Evolutionary conservation across 2,797 vertebrate genomes (phyloP).

Genomic region (Gobio occitaniae): DNA sequence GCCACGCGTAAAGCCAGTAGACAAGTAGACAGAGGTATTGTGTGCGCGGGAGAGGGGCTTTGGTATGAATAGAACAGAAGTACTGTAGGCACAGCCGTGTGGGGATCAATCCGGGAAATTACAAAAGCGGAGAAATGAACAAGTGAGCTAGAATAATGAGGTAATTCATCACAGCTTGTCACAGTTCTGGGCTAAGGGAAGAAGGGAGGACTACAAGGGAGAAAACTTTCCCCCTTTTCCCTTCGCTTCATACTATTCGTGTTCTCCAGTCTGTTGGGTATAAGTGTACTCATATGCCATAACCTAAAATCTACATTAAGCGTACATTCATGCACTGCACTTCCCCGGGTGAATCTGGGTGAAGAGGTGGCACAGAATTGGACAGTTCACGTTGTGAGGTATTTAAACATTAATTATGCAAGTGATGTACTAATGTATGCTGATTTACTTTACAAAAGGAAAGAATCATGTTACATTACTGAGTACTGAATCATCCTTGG

Average conservation of each 20-base stretch:
- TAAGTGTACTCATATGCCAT: conserved; percentile 35
- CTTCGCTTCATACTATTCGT: conserved; percentile 39
- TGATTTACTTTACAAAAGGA: neutral
- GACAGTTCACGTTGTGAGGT: too few species aligned
- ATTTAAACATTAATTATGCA: too few species aligned
- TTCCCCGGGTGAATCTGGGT: neutral
- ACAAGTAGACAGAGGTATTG: conserved; percentile 52
- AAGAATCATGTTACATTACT: neutral
- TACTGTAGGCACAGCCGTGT: conserved; percentile 59
- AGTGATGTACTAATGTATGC: neutral
- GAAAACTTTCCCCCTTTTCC: conserved; percentile 45
- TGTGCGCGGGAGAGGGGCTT: conserved; percentile 50
- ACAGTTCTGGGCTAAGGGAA: conserved; percentile 55
- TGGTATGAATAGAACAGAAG: conserved; percentile 60
- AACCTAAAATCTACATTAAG: conserved; percentile 31
- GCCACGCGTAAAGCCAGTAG: conserved; percentile 26
- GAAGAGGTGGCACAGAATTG: neutral
- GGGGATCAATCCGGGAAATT: conserved; percentile 65
- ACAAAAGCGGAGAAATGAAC: conserved; percentile 63
- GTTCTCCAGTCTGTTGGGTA: conserved; percentile 41
- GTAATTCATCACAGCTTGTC: conserved; percentile 67
- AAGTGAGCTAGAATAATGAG: conserved; percentile 68
- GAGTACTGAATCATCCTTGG: neutral
- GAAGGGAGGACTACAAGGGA: conserved; percentile 48
- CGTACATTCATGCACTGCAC: neutral